These are phyloP conservation scores for Orchesella cincta DNA, from an alignment of 1,140 invertebrate species.

Conservation along the genomic window DNA sequence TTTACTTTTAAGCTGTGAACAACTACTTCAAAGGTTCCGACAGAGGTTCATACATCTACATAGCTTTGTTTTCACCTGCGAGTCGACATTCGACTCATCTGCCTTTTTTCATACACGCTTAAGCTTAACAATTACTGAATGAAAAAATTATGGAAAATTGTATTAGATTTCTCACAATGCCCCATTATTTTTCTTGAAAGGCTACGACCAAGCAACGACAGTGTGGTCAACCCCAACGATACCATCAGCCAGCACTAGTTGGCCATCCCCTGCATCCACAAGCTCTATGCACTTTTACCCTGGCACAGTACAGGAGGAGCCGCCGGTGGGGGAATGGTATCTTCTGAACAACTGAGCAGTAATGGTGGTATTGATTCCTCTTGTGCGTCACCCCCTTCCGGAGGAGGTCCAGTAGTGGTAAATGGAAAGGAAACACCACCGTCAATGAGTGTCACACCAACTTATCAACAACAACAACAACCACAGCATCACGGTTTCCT, in stretches of 20 bases:
- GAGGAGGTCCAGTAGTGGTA: neutral
- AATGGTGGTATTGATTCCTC: constrained; percentile 10
- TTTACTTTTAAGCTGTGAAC: too few species aligned
- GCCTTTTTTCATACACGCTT: neutral
- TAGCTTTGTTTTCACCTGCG: neutral
- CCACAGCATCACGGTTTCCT: constrained; percentile 9
- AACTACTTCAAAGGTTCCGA: too few species aligned
- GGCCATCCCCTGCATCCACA: constrained; percentile 38
- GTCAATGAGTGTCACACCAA: neutral
- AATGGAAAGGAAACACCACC: constrained; percentile 19
- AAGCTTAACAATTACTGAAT: neutral
- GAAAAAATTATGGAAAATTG: neutral
- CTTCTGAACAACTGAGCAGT: neutral
- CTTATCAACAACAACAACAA: constrained; percentile 23
- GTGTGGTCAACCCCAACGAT: constrained; percentile 36
- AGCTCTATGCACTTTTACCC: constrained; percentile 20
- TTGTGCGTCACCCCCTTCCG: constrained; percentile 22
- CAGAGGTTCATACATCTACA: neutral
- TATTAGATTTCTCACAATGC: neutral
- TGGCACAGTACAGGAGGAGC: neutral
- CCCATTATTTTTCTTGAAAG: constrained; percentile 26
- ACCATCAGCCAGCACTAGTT: constrained; percentile 30
- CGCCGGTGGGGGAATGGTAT: neutral
- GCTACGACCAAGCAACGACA: constrained; percentile 32
- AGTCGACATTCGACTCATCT: neutral